Evolutionary conservation across 2,113 vertebrate species (phyloP).

Genomic region (Microtus richardsoni): DNA sequence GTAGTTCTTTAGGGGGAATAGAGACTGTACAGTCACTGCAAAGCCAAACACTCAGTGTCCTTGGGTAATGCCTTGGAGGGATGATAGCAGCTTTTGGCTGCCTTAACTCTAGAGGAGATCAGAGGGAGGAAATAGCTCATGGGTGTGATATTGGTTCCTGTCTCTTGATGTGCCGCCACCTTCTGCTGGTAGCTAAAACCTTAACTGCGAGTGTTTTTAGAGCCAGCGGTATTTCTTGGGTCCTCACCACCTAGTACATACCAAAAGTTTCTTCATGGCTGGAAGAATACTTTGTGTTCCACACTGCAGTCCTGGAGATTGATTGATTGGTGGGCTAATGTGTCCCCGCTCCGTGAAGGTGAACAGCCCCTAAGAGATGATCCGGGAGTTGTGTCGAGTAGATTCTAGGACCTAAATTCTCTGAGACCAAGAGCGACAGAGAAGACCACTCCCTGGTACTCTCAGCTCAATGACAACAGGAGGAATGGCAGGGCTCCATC

Average conservation of each 20-base stretch:
- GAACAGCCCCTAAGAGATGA: background rate
- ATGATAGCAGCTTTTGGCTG: background rate
- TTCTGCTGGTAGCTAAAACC: background rate
- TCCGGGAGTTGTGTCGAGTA: background rate
- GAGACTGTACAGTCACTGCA: background rate
- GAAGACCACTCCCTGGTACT: background rate
- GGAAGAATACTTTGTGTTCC: background rate
- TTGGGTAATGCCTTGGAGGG: background rate
- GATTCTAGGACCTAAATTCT: background rate
- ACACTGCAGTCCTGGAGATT: background rate
- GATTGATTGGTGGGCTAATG: background rate
- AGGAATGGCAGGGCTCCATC: background rate
- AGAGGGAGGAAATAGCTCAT: background rate
- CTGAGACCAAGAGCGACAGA: background rate
- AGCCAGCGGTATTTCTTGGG: background rate
- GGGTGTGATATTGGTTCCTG: background rate
- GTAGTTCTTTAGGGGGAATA: background rate
- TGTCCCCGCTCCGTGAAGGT: background rate
- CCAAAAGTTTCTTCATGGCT: background rate
- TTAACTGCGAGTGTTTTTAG: background rate
- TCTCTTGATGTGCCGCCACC: background rate
- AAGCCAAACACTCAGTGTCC: background rate
- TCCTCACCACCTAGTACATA: background rate
- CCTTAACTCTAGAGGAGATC: background rate
- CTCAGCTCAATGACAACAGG: background rate